Conservation (phyloP, 2,113 vertebrate species). For the Nothocercus nigrocapillus region DNA sequence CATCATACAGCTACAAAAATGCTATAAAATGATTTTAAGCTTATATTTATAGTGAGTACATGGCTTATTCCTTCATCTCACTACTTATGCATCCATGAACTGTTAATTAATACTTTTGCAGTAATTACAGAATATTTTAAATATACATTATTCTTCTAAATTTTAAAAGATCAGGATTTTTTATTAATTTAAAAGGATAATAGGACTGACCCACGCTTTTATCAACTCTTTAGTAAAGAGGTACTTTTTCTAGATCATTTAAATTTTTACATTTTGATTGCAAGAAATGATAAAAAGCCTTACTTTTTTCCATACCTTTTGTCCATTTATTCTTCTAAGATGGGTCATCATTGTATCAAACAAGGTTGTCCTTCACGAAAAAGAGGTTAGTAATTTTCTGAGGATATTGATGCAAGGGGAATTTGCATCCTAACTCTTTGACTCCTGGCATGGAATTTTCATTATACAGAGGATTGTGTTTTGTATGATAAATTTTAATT, state of each 20-base stretch:
- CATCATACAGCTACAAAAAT: constrained; percentile 75
- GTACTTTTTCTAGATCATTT: constrained; percentile 51
- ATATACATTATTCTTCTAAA: constrained; percentile 77
- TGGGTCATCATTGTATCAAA: background rate
- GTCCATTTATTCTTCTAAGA: constrained; percentile 24
- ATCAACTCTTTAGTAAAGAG: constrained; percentile 73
- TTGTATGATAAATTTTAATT: background rate
- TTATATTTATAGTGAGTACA: constrained; percentile 78
- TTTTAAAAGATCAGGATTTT: constrained; percentile 76
- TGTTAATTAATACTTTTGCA: constrained; percentile 82
- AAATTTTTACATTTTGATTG: constrained; percentile 66
- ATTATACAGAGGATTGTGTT: background rate
- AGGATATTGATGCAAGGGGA: background rate
- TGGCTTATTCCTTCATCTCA: constrained; percentile 72
- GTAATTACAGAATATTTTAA: constrained; percentile 83
- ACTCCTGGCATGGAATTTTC: background rate
- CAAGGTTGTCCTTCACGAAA: constrained; percentile 19
- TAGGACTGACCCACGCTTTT: constrained; percentile 73
- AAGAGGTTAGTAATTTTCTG: constrained; percentile 23
- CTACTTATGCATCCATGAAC: constrained; percentile 71
- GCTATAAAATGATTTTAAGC: constrained; percentile 75
- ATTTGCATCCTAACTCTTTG: background rate
- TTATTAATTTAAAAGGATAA: constrained; percentile 79
- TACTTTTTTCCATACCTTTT: constrained; percentile 14
- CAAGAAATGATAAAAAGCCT: constrained; percentile 10